These are phyloP conservation scores for Volucella inflata DNA, from an alignment of 2,888 invertebrate species.

Conservation along the genomic window DNA sequence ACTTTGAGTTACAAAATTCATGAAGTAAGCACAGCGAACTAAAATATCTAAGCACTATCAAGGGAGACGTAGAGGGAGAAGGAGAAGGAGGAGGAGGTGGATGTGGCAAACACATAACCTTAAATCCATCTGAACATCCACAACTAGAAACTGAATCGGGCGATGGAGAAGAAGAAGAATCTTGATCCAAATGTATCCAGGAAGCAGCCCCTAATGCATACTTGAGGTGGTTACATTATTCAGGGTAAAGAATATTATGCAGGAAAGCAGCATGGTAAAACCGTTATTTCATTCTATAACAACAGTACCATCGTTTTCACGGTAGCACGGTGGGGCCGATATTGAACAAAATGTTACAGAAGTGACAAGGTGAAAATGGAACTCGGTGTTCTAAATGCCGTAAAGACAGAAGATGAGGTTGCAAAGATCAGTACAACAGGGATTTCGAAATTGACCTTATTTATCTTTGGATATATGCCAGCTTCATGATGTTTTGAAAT, in stretches of 20 bases:
- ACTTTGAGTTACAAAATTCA: constrained; percentile 54
- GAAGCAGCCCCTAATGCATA: constrained; percentile 67
- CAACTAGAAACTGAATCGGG: background rate
- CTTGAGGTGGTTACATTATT: constrained; percentile 44
- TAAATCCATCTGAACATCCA: background rate
- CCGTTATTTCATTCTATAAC: background rate
- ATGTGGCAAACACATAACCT: too few relatives aligned
- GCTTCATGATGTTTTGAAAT: too few relatives aligned
- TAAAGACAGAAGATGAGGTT: too few relatives aligned
- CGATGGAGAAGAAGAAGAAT: constrained; percentile 10
- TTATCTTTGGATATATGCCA: too few relatives aligned
- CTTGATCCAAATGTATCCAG: constrained; percentile 50
- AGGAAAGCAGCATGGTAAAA: constrained; percentile 43
- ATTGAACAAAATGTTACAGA: too few relatives aligned
- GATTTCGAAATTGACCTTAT: too few relatives aligned
- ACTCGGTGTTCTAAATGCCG: too few relatives aligned
- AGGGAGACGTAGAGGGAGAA: background rate
- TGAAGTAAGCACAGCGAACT: constrained; percentile 53
- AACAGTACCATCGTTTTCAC: too few relatives aligned
- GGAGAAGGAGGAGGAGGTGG: too few relatives aligned
- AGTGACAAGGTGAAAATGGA: too few relatives aligned
- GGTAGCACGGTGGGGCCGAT: too few relatives aligned
- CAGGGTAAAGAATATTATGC: constrained; percentile 68
- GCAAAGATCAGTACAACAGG: too few relatives aligned
- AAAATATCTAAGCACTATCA: constrained; percentile 41